These are phyloP conservation scores for Drosophila jambulina DNA, from an alignment of 1,140 invertebrate genomes.

Conservation along the genomic window DNA sequence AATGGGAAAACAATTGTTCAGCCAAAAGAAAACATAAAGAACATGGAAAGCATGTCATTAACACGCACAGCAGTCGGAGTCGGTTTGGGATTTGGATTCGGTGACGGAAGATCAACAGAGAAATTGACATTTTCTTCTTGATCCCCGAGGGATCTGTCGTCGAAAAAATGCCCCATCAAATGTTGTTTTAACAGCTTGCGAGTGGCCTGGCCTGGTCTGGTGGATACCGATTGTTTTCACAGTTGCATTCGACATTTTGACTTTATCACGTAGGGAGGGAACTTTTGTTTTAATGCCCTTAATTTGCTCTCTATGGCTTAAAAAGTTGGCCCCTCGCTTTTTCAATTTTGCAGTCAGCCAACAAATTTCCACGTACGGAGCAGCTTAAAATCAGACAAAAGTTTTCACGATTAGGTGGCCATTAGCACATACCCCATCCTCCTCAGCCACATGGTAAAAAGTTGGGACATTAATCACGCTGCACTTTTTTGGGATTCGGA, in stretches of 20 bases:
- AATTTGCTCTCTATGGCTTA: constrained; percentile 51
- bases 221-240: constrained; percentile 50
- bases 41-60: constrained; percentile 46
- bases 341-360: constrained; percentile 52
- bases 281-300: constrained; percentile 61
- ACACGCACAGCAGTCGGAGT: constrained; percentile 31
- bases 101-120: constrained; percentile 46
- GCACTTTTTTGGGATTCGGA: constrained; percentile 38
- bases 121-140: constrained; percentile 38
- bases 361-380: constrained; percentile 46
- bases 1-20: constrained; percentile 69
- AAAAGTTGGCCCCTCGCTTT: constrained; percentile 48
- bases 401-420: constrained; percentile 58
- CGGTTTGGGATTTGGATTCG: background rate
- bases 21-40: constrained; percentile 40
- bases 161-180: constrained; percentile 39
- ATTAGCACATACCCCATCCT: constrained; percentile 39
- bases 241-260: constrained; percentile 57
- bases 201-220: background rate
- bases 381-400: constrained; percentile 55
- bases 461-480: constrained; percentile 59
- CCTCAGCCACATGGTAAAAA: constrained; percentile 21
- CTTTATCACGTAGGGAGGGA: constrained; percentile 43
- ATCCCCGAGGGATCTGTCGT: constrained; percentile 37
- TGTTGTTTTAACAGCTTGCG: constrained; percentile 56